Evolutionary conservation across 2,797 vertebrate species (phyloP).

Genomic region (Sebastes oblongus): DNA sequence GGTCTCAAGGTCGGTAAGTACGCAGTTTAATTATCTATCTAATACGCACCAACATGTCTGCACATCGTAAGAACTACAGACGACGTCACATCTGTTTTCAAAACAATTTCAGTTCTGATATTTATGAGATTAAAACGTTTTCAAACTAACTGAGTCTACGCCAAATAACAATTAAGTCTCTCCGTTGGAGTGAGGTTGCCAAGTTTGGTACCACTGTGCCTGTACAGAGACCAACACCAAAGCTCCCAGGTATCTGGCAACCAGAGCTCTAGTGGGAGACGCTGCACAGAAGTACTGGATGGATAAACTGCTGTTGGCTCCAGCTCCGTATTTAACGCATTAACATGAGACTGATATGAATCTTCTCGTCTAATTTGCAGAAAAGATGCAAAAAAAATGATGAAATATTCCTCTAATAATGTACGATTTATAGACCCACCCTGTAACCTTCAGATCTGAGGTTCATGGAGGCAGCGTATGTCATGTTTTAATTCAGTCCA

Average conservation of each 20-base stretch:
- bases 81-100: not conserved
- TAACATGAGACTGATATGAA: not conserved
- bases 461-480: not conserved
- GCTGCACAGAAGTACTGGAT: not conserved
- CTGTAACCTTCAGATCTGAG: not conserved
- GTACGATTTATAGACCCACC: not conserved
- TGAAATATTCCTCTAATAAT: not conserved
- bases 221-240: not conserved
- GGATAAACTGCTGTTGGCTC: not conserved
- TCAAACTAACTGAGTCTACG: not conserved
- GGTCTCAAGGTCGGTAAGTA: no score
- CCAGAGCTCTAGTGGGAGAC: not conserved
- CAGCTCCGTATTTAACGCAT: not conserved
- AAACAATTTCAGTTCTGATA: not conserved
- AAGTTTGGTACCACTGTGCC: not conserved
- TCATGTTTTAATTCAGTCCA: conserved; percentile 8
- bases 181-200: not conserved
- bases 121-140: not conserved
- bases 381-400: not conserved
- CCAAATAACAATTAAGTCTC: not conserved
- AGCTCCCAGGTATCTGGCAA: not conserved
- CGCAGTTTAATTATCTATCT: no score
- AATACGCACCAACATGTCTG: not conserved
- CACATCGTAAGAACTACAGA: not conserved
- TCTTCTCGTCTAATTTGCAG: not conserved